Evolutionary conservation across 2,888 invertebrate genomes (phyloP), one percentile per base, ranked within the genome.

Genomic region (Reticulitermes lucifugus): DNA sequence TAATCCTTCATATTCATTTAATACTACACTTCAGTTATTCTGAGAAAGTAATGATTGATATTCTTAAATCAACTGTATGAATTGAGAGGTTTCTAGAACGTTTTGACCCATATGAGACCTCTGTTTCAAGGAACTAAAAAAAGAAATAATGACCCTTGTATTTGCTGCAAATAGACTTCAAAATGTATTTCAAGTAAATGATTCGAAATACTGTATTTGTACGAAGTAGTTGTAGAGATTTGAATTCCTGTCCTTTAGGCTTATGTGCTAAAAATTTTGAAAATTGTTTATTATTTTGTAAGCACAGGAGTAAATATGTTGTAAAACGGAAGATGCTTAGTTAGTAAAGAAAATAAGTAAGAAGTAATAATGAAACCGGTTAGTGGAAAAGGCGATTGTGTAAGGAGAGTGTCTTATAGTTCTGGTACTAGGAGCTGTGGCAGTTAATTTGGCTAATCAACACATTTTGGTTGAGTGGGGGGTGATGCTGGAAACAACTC

Each of bases 361-460:
- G 79, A 79, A 80, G 60, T 51, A 80, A 80, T 80, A 80, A 80
- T 80, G 80, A 25, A 60, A 80, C 51, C 60, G 29, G 80, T 60
- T 59, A 80, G 80, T 80, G 60, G 59, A 59, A 60, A 60, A 60
- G 35, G 59, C 29, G 59, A 60, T 59, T 59, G 80, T 35, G 41
- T 22, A 60, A 80, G 22, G 35, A 14, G 73, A 41, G 14, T 73
- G 41, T 73, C 73, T 73, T 73, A 73, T 73, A 73, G 73, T 73
- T 73, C 12, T 25, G 41, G 6, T 43, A 46, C 60, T 41, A 55
- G 60, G 59, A 80, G 59, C 73, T 41, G 80, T 80, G 80, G 80
- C 80, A 83, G 83, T 83, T 85, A 85, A 85, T 85, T 85, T 83
- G 60, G 85, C 85, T 85, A 85, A 85, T 85, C 85, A 85, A 85